Percentiles rank a stretch among this genome's conserved stretches.
These are phyloP conservation scores for Sialia sialis DNA, from an alignment of 2,113 vertebrate genomes.

Conservation along the genomic window DNA sequence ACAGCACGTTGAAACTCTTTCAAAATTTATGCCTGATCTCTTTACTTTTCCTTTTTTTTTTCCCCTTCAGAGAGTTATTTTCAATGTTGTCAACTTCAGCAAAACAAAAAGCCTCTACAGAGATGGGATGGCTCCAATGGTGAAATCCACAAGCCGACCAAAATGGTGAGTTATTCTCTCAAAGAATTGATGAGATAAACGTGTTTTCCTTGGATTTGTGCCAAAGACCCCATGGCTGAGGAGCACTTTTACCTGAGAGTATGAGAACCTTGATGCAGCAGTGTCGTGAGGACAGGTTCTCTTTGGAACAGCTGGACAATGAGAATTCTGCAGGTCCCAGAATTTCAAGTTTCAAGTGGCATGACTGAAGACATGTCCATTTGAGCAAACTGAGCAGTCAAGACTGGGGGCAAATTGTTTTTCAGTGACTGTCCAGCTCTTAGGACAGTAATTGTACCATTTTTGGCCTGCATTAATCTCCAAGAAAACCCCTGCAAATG, in stretches of 20 bases:
- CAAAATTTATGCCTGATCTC: not conserved
- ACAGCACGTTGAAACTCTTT: not conserved
- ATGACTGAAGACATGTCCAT: not conserved
- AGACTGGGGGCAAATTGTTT: not conserved
- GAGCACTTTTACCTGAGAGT: not conserved
- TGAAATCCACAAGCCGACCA: constrained; percentile 94
- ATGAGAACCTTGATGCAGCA: not conserved
- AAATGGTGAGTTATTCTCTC: constrained; percentile 83
- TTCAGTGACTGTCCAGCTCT: accelerated
- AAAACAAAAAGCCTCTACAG: constrained; percentile 99
- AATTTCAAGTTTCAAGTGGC: not conserved
- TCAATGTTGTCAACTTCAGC: constrained; percentile 98
- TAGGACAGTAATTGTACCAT: not conserved
- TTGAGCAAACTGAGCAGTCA: not conserved
- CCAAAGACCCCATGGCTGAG: not conserved
- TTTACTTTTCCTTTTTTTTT: not conserved
- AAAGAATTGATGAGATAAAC: not conserved
- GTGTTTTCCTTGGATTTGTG: not conserved
- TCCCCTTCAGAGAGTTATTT: constrained; percentile 86
- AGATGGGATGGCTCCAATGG: constrained; percentile 96
- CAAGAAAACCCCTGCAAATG: not conserved
- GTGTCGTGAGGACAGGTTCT: not conserved
- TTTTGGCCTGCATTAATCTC: not conserved
- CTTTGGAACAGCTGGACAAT: not conserved
- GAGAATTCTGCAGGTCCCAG: not conserved